A percentile compares a stretch with the other conserved stretches of the same genome.
Evolutionary conservation across 2,113 vertebrate genomes (phyloP).

Genomic region (Archocentrus centrarchus): DNA sequence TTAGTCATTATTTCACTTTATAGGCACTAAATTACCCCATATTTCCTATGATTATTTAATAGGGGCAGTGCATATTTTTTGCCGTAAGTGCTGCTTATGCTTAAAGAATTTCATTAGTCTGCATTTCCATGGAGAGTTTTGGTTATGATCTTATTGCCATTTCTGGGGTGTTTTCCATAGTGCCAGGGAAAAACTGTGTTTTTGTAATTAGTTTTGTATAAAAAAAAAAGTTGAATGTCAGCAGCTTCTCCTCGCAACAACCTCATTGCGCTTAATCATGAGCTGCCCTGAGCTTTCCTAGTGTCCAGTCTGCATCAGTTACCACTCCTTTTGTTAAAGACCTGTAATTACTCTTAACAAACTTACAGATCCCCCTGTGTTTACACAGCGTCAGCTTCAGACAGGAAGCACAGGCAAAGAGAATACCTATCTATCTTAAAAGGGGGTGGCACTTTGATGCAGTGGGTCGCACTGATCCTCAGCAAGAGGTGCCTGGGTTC

Average conservation of each 20-base stretch:
- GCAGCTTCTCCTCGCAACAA: constrained; percentile 18
- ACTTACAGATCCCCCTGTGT: constrained; percentile 19
- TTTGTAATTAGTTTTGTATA: not conserved
- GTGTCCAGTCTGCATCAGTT: not conserved
- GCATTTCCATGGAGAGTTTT: constrained; percentile 45
- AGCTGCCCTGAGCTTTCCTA: constrained; percentile 15
- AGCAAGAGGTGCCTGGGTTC: not conserved
- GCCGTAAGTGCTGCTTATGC: constrained; percentile 1
- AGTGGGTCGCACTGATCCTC: not conserved
- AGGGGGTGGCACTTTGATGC: no score
- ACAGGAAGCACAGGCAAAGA: not conserved
- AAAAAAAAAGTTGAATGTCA: not conserved
- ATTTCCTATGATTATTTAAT: constrained; percentile 29
- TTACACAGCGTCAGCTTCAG: not conserved
- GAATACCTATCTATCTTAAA: not conserved
- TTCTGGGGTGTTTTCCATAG: constrained; percentile 20
- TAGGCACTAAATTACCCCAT: not conserved
- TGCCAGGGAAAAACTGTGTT: not conserved
- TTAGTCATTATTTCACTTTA: not conserved
- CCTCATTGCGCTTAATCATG: constrained; percentile 38
- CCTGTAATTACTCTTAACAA: constrained; percentile 43
- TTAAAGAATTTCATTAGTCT: constrained; percentile 40
- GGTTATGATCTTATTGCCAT: constrained; percentile 18
- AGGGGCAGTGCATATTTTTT: not conserved
- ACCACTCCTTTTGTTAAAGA: constrained; percentile 20